Percentiles rank a stretch among this genome's conserved stretches.
These are phyloP conservation scores for Pseudomyrmex gracilis DNA, from an alignment of 1,140 invertebrate species.

Conservation along the genomic window DNA sequence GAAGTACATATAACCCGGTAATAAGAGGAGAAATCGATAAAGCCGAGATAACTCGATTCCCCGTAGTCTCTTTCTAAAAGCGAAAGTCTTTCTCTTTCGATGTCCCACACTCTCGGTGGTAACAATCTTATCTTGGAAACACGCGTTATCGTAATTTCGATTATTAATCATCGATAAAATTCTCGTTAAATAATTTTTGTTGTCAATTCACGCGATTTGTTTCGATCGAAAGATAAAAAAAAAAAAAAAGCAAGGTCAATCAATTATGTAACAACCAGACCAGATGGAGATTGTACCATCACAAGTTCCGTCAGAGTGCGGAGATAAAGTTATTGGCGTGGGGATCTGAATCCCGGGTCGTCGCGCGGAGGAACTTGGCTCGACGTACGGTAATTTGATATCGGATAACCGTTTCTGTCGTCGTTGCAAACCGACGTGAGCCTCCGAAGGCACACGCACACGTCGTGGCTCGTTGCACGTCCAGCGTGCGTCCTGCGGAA, in stretches of 20 bases:
- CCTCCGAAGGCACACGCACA: conserved; percentile 55
- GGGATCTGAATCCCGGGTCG: conserved; percentile 43
- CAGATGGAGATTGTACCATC: conserved; percentile 60
- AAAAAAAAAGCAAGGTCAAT: neutral
- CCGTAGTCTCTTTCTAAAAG: no score
- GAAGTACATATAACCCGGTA: neutral
- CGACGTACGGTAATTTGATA: conserved; percentile 73
- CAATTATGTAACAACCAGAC: neutral
- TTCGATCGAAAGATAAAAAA: conserved; percentile 42
- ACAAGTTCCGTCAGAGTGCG: conserved; percentile 61
- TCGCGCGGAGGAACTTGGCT: conserved; percentile 59
- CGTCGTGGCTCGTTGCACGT: conserved; percentile 41
- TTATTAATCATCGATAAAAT: no score
- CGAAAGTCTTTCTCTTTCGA: no score
- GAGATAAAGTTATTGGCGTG: conserved; percentile 67
- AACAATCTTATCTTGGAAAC: conserved; percentile 8
- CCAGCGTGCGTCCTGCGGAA: conserved; percentile 38
- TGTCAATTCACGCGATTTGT: conserved; percentile 12
- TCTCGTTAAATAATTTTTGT: neutral
- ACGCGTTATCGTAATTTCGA: neutral
- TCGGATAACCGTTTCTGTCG: conserved; percentile 67
- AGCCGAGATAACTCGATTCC: neutral
- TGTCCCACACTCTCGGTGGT: no score
- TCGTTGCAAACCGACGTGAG: conserved; percentile 38
- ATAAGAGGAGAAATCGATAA: conserved; percentile 38